phyloP scores from a whole-genome alignment of 2,797 vertebrate species.

The Steatocranus sp. region DNA sequence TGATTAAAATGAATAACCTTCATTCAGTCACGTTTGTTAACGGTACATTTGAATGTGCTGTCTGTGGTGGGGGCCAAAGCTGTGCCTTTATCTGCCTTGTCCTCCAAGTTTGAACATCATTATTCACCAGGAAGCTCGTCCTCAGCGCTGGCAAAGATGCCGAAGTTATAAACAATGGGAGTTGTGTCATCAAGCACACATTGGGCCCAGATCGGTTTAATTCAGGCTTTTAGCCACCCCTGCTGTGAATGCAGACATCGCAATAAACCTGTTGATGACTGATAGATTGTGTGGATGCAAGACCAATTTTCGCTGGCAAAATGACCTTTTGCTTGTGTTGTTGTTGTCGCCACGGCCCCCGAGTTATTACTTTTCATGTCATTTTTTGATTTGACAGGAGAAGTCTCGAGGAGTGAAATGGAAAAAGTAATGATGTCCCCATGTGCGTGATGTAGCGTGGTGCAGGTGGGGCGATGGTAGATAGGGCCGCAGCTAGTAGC shows the following conservation, averaged over 20 bases:
- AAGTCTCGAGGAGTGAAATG: conserved; percentile 47
- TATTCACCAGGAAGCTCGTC: conserved; percentile 45
- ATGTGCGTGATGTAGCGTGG: not conserved
- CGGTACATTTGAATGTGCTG: conserved; percentile 15
- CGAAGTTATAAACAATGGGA: conserved; percentile 46
- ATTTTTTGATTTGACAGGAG: conserved; percentile 54
- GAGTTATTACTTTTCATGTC: conserved; percentile 56
- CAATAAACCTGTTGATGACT: conserved; percentile 44
- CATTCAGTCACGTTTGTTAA: conserved; percentile 63
- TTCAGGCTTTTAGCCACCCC: conserved; percentile 15
- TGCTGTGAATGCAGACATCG: conserved; percentile 10
- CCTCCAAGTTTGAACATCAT: conserved; percentile 36
- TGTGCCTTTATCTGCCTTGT: not conserved
- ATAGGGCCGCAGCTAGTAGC: conserved; percentile 21
- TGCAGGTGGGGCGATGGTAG: conserved; percentile 41
- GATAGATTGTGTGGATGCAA: conserved; percentile 46
- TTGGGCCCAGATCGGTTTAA: conserved; percentile 44
- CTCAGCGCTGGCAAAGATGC: conserved; percentile 36
- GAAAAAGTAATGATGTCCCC: conserved; percentile 63
- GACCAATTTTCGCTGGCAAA: conserved; percentile 46
- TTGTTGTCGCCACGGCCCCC: conserved; percentile 12
- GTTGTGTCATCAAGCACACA: conserved; percentile 35
- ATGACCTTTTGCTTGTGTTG: conserved; percentile 52
- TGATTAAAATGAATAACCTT: conserved; percentile 76
- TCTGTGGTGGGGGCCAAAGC: conserved; percentile 17